These are phyloP conservation scores for Steinernema khuongi DNA, from an alignment of 1,140 invertebrate genomes.

Conservation along the genomic window DNA sequence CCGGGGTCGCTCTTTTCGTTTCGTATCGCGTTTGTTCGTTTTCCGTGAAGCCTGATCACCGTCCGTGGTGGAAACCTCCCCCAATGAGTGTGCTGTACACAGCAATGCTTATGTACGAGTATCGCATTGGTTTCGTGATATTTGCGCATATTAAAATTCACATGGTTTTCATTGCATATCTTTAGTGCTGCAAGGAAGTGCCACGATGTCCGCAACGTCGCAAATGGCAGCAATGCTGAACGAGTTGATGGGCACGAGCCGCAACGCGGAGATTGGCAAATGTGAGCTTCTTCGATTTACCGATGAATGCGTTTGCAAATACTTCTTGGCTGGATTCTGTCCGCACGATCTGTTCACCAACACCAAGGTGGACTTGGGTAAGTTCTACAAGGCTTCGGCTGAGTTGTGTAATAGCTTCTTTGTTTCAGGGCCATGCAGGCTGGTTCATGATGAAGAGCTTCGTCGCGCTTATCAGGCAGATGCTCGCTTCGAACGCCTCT, in stretches of 20 bases:
- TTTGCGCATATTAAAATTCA: too few relatives aligned
- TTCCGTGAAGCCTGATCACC: too few relatives aligned
- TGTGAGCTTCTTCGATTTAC: not conserved
- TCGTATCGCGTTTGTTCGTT: too few relatives aligned
- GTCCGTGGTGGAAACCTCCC: too few relatives aligned
- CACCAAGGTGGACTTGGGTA: slow-evolving; percentile 21
- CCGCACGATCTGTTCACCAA: slow-evolving; percentile 22
- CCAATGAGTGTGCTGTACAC: too few relatives aligned
- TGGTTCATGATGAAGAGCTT: slow-evolving; percentile 19
- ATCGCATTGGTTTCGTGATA: too few relatives aligned
- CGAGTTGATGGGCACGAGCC: slow-evolving; percentile 27
- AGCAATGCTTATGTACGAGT: too few relatives aligned
- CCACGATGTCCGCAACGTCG: slow-evolving; percentile 39
- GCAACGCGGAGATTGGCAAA: not conserved
- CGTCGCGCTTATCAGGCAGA: not conserved
- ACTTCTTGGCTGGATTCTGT: slow-evolving; percentile 20
- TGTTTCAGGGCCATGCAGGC: slow-evolving; percentile 15
- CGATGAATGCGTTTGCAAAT: slow-evolving; percentile 5
- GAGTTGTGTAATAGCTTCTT: not conserved
- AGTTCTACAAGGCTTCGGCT: not conserved
- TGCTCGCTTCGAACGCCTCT: not conserved
- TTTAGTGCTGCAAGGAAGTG: too few relatives aligned
- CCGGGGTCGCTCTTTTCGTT: too few relatives aligned
- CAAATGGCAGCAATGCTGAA: slow-evolving; percentile 46
- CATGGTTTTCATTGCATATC: too few relatives aligned